Percentiles rank a stretch among this genome's conserved stretches.
These are phyloP conservation scores for Muraenolepis orangiensis DNA, from an alignment of 2,797 vertebrate species.

Conservation along the genomic window DNA sequence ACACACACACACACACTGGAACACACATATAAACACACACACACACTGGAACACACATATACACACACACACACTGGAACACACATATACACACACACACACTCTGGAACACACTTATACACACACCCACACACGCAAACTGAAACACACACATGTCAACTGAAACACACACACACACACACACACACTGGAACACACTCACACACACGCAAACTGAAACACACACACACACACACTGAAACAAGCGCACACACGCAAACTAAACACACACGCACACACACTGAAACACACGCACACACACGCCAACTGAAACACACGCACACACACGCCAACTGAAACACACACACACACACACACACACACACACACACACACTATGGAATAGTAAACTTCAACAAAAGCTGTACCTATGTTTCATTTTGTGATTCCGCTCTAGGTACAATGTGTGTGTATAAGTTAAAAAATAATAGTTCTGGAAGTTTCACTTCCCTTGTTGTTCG, in stretches of 20 bases:
- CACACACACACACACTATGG: conserved; percentile 12
- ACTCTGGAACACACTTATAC: background rate
- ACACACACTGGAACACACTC: background rate
- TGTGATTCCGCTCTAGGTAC: background rate
- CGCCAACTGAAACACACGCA: background rate
- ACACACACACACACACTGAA: background rate
- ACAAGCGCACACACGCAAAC: too few species aligned
- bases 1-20: background rate
- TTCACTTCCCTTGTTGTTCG: background rate
- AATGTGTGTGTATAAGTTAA: background rate
- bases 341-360: conserved; percentile 1
- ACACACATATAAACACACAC: conserved; percentile 13
- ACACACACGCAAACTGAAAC: background rate
- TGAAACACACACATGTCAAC: background rate
- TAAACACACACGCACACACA: background rate
- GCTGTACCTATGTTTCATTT: background rate
- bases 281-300: background rate
- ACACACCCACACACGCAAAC: conserved; percentile 17
- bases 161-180: background rate
- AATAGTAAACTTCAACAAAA: background rate
- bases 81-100: conserved; percentile 13
- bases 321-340: background rate
- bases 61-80: conserved; percentile 16
- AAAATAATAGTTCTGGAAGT: background rate
- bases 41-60: too few species aligned